phyloP scores from a whole-genome alignment of 2,113 vertebrate genomes.

The Grantiella picta region DNA sequence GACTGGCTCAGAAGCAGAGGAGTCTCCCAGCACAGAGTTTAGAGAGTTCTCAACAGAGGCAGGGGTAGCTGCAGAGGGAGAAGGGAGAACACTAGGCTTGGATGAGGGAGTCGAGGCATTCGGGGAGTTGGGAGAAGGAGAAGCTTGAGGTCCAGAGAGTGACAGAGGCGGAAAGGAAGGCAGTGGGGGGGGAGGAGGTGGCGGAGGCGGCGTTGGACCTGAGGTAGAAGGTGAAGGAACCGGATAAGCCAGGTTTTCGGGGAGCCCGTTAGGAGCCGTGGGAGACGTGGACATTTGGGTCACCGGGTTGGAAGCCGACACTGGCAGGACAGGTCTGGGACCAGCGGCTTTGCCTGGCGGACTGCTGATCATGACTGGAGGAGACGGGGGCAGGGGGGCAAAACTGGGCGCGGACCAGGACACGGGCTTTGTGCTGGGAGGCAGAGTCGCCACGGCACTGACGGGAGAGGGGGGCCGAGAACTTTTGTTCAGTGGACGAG shows the following conservation, averaged over 20 bases:
- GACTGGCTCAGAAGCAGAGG: conserved; percentile 84
- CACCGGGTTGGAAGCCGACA: conserved; percentile 81
- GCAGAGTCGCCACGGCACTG: conserved; percentile 70
- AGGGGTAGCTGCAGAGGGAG: conserved; percentile 94
- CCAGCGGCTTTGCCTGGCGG: conserved; percentile 92
- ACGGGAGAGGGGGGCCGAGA: conserved; percentile 80
- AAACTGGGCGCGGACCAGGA: conserved; percentile 88
- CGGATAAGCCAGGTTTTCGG: conserved; percentile 69
- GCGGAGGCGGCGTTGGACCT: conserved; percentile 68
- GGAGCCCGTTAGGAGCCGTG: conserved; percentile 74
- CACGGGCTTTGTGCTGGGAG: conserved; percentile 77
- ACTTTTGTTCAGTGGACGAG: conserved; percentile 83
- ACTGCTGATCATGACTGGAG: conserved; percentile 97
- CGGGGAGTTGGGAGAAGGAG: conserved; percentile 77
- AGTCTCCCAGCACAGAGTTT: conserved; percentile 91
- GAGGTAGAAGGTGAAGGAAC: conserved; percentile 77
- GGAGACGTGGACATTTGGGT: conserved; percentile 86
- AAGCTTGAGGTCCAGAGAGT: conserved; percentile 77
- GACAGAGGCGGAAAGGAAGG: conserved; percentile 77
- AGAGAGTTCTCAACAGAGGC: conserved; percentile 88
- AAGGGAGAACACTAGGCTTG: conserved; percentile 97
- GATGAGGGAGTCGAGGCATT: conserved; percentile 86
- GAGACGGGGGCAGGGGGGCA: conserved; percentile 90
- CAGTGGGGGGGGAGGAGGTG: conserved; percentile 76
- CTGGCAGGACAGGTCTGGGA: conserved; percentile 86